Evolutionary conservation across 2,888 invertebrate genomes (phyloP), one percentile per base, ranked within the genome.

Genomic region (Keiferia lycopersicella): DNA sequence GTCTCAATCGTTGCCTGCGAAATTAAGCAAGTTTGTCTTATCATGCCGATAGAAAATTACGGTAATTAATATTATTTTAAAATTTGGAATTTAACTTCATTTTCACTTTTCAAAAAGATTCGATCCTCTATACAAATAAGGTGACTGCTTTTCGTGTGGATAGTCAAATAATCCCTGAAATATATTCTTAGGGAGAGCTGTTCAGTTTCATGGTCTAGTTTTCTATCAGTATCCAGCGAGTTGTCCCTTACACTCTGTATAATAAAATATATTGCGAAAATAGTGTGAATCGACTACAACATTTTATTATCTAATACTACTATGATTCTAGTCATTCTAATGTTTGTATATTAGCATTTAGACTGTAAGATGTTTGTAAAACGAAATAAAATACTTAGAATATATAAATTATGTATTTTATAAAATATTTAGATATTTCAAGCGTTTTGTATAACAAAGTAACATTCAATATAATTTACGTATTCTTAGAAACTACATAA

Each of bases 321-420:
- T 65, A 58, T 26, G 66, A 63, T 62, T 70, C 78, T 79, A 79
- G 78, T 79, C 77, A 78, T 71, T 70, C 61, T 20, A 67, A 62
- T 67, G 67, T 67, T 70, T 68, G n/a, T 56, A 34, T 34, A 64
- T 59, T 70, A 38, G 63, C 68, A 64, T 59, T 69, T 71, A 61
- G 66, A 30, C 45, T 45, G 4, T 30, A 16, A 65, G 64, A 67
- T 68, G 58, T 65, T 64, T 66, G 30, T 65, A 59, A 66, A 66
- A 66, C 59, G 48, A 60, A 65, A 61, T 16, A 16, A 30, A 56
- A 10, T 56, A 26, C 4, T 34, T 56, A 30, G 34, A 7, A 16
- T 22, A 58, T 61, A 48, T 51, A 64, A 63, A 66, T 65, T 66
- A 59, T 60, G 6, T 26, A 26, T n/a, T n/a, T n/a, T n/a, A 68